Evolutionary conservation across 92 coral and sea anemone species (phyloP), one percentile per base, ranked within the genome.

Genomic region (Paramuricea clavata): DNA sequence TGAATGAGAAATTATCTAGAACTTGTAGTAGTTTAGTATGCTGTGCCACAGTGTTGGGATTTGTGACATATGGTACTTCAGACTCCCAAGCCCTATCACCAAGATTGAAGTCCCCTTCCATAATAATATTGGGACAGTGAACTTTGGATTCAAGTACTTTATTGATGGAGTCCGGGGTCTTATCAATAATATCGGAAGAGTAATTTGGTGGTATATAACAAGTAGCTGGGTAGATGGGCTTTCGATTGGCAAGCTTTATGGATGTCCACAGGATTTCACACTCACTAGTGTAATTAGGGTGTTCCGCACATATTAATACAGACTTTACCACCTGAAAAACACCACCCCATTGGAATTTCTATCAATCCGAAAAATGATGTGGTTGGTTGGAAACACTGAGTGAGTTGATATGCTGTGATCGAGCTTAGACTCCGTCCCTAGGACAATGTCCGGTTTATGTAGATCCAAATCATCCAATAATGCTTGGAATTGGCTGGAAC

Each of bases 201-300:
- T 79, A 90, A 34, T 71, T 85, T 71, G 89, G 93, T 56, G 93
- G 93, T 61, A 83, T 90, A 62, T 90, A 85, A 61, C 22, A 81
- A 15, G 86, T 60, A 65, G 92, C 27, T 6, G 77, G 6, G 65
- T 76, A 79, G 27, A 79, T 25, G 11, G 87, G 80, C 67, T 90
- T 90, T 25, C 76, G 13, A 49, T 86, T 86, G 7, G 43, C 41
- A 0, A 85, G 17, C 52, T 85, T 89, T 0, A 85, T 69, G 9
- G 92, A 89, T 26, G 89, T 17, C 87, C 87, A 90, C n/a, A 90
- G n/a, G n/a, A n/a, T n/a, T n/a, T n/a, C n/a, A n/a, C n/a, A n/a
- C n/a, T n/a, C n/a, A n/a, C n/a, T n/a, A n/a, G n/a, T n/a, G n/a
- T n/a, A n/a, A n/a, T n/a, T n/a, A n/a, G n/a, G n/a, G n/a, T n/a